phyloP scores from a whole-genome alignment of 2,888 invertebrate genomes.

The Platycheirus rosarum region DNA sequence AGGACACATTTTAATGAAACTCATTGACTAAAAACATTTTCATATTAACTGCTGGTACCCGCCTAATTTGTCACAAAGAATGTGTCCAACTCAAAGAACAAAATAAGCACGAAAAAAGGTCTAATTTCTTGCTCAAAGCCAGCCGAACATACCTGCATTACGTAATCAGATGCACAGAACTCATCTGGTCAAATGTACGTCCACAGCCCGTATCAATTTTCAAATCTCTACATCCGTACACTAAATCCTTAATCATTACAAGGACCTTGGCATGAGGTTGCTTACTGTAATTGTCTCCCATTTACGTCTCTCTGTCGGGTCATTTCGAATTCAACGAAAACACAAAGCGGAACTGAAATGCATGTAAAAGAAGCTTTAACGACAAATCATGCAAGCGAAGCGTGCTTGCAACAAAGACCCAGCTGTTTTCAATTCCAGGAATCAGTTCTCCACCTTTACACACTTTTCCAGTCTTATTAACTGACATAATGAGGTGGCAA shows the following conservation, averaged over 20 bases:
- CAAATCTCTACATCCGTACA: no score
- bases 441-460: neutral
- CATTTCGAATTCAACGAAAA: constrained; percentile 43
- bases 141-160: neutral
- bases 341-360: neutral
- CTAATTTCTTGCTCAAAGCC: constrained; percentile 5
- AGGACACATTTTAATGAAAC: no score
- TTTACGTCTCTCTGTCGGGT: constrained; percentile 40
- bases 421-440: neutral
- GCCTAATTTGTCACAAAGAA: neutral
- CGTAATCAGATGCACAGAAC: neutral
- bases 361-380: neutral
- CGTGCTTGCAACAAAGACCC: no score
- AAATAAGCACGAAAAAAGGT: neutral
- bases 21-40: no score
- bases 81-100: neutral
- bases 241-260: constrained; percentile 10
- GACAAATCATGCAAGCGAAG: constrained; percentile 16
- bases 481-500: neutral
- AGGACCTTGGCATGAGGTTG: constrained; percentile 15
- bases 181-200: neutral
- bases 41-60: constrained; percentile 3
- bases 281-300: constrained; percentile 33
- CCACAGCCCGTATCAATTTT: constrained; percentile 6
- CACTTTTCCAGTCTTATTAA: neutral